A percentile compares a stretch with the other conserved stretches of the same genome.
Evolutionary conservation across 1,140 invertebrate species (phyloP).

Genomic region (Meloidogyne exigua): DNA sequence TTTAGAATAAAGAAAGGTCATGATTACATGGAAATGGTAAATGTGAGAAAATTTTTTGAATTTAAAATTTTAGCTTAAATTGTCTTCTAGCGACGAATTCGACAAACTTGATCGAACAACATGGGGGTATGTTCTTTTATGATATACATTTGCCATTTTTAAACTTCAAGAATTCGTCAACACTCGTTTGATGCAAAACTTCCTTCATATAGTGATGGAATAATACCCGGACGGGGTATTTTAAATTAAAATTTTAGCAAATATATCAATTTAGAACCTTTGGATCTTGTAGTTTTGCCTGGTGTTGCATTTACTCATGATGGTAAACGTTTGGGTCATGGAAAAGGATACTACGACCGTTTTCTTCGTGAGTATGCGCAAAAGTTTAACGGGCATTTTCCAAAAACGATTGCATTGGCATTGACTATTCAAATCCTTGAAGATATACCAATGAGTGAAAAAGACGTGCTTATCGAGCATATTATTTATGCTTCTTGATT

Average conservation of each 20-base stretch:
- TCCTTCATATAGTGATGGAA: slow-evolving; percentile 4
- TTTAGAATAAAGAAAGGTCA: slow-evolving; percentile 20
- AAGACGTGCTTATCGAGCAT: slow-evolving; percentile 2
- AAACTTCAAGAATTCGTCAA: slow-evolving; percentile 25
- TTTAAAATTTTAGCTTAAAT: slow-evolving; percentile 1
- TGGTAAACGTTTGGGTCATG: slow-evolving; percentile 36
- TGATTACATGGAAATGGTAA: slow-evolving; percentile 22
- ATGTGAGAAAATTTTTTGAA: background rate
- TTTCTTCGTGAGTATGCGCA: slow-evolving; percentile 28
- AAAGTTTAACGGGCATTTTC: slow-evolving; percentile 12
- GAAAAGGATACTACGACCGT: slow-evolving; percentile 35
- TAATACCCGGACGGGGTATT: background rate
- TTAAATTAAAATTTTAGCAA: background rate
- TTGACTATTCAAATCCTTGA: slow-evolving; percentile 25
- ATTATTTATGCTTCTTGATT: background rate
- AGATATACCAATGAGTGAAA: slow-evolving; percentile 32
- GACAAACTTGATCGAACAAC: background rate
- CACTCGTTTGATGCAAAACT: background rate
- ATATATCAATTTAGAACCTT: background rate
- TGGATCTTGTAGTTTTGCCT: slow-evolving; percentile 37
- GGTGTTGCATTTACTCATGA: slow-evolving; percentile 34
- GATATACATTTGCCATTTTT: background rate
- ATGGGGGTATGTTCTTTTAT: background rate
- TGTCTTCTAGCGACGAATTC: background rate
- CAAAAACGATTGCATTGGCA: slow-evolving; percentile 31